phyloP scores from a whole-genome alignment of 1,140 invertebrate genomes.

The Asobara japonica region DNA sequence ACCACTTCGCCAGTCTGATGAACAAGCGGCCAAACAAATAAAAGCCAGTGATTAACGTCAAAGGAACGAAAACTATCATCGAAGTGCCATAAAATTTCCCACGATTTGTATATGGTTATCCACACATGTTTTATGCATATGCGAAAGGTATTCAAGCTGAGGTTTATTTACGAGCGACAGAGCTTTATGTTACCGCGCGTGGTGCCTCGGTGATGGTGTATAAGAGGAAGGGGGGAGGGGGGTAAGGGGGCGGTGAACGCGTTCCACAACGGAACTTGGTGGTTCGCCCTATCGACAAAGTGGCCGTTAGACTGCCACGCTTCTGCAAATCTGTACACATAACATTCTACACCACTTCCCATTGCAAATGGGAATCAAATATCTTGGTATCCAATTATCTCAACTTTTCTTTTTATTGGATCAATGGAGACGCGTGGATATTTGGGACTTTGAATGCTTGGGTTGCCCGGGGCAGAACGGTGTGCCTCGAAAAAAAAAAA shows the following conservation, averaged over 20 bases:
- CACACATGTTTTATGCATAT: conserved; percentile 4
- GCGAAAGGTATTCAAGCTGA: neutral
- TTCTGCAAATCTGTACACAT: neutral
- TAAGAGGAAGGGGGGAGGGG: neutral
- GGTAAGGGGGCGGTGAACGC: neutral
- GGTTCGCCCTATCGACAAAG: conserved; percentile 13
- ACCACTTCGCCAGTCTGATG: too few species aligned
- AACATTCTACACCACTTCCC: neutral
- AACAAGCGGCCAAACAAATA: neutral
- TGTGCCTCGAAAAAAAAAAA: too few species aligned
- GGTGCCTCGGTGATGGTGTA: neutral
- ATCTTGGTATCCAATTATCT: too few species aligned
- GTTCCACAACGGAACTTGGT: conserved; percentile 9
- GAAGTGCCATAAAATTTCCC: neutral
- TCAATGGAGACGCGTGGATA: too few species aligned
- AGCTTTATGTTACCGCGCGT: neutral
- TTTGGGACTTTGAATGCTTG: too few species aligned
- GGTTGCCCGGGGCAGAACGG: too few species aligned
- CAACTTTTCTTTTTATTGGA: too few species aligned
- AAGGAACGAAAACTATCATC: neutral
- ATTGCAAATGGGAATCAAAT: neutral
- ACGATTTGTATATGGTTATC: conserved; percentile 6
- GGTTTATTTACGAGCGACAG: neutral
- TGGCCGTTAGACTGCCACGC: conserved; percentile 9
- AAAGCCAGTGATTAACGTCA: neutral